phyloP scores from a whole-genome alignment of 2,888 invertebrate species.

The Psococerastis gibbosa region DNA sequence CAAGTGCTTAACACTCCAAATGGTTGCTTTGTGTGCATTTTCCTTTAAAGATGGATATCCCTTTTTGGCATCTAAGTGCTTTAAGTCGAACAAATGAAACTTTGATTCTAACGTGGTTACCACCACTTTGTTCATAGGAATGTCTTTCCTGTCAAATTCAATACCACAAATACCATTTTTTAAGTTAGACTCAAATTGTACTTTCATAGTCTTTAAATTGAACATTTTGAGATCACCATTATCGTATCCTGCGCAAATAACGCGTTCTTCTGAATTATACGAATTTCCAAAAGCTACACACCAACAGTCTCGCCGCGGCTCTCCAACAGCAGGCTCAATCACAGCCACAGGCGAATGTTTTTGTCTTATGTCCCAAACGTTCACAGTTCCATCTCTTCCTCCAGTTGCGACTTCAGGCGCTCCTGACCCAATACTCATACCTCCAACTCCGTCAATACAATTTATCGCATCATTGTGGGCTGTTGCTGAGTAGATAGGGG shows the following conservation, averaged over 20 bases:
- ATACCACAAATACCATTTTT: conserved; percentile 78
- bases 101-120: conserved; percentile 84
- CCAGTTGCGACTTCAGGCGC: conserved; percentile 92
- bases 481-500: conserved; percentile 58
- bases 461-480: conserved; percentile 78
- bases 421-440: conserved; percentile 55
- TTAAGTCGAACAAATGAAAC: conserved; percentile 71
- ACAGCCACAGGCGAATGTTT: conserved; percentile 73
- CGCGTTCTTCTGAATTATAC: conserved; percentile 65
- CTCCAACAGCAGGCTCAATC: conserved; percentile 57
- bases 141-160: conserved; percentile 86
- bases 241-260: conserved; percentile 83
- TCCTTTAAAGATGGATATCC: conserved; percentile 52
- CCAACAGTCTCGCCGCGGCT: conserved; percentile 77
- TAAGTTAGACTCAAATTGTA: conserved; percentile 80
- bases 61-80: conserved; percentile 69
- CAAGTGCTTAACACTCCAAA: conserved; percentile 74
- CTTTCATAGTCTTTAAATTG: conserved; percentile 62
- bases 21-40: conserved; percentile 52
- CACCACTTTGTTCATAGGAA: conserved; percentile 85
- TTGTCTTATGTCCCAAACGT: conserved; percentile 90
- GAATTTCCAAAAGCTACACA: conserved; percentile 82
- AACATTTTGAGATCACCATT: conserved; percentile 93
- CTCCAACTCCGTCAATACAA: conserved; percentile 78
- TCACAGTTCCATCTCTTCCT: conserved; percentile 82